Evolutionary conservation across 2,113 vertebrate genomes (phyloP), one percentile per base, ranked within the genome.

Genomic region (Egretta garzetta): DNA sequence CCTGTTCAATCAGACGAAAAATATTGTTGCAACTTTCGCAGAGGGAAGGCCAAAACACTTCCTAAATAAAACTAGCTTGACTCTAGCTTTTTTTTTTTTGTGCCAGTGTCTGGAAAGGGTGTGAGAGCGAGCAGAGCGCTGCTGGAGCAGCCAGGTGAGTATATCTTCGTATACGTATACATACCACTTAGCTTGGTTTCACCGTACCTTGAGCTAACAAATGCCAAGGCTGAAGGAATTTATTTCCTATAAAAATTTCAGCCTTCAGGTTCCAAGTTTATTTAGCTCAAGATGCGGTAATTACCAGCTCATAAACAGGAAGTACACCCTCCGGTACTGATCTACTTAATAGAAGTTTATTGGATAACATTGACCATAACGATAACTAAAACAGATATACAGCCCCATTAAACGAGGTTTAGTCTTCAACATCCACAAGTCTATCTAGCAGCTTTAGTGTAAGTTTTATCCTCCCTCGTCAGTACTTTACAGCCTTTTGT

Each of bases 281-380:
- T 91, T 96, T 90, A 87, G 70, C 41, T 94, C 50, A 89, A 70
- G 70, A 62, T 32, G 58, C 80, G 71, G 67, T 83, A 90, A 90
- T 92, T 94, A 83, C 82, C 39, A 56, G 71, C 41, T 83, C 87
- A 77, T 94, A 92, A 96, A 76, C 74, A 93, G 74, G 58, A 92
- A 94, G 58, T 58, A 73, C 39, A 19, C 55, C 45, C 50, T 92
- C 66, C 1, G 9, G 82, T 83, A 74, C 58, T 26, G 8, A 92
- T 90, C 81, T 86, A 45, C 62, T 92, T 92, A 88, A 93, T 55
- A 70, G 67, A 88, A 95, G 71, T 95, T 96, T 94, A 97, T 90
- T 80, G 75, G 63, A 59, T 90, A 77, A 53, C 71, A 80, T 4
- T 96, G 95, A 77, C 90, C 85, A 43, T 74, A 92, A 86, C 5